These are phyloP conservation scores for Adelphocoris suturalis DNA, from an alignment of 2,888 invertebrate species.

Conservation along the genomic window DNA sequence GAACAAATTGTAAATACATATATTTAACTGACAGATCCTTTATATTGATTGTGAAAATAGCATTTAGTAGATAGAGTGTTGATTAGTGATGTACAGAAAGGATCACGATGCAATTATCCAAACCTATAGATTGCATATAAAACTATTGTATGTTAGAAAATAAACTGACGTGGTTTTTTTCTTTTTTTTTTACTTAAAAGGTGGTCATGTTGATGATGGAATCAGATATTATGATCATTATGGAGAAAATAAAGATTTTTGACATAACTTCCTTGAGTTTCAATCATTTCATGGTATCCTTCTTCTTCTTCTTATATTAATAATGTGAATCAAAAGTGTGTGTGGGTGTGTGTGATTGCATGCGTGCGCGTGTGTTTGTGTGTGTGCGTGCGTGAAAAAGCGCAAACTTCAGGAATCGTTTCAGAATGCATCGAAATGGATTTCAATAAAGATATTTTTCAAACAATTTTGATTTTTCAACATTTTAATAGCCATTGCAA, in stretches of 20 bases:
- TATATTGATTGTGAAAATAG: constrained; percentile 73
- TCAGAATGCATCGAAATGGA: too few species aligned
- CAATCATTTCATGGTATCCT: background rate
- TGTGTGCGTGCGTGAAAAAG: too few species aligned
- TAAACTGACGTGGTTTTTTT: constrained; percentile 74
- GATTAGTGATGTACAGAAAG: constrained; percentile 74
- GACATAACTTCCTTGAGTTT: constrained; percentile 27
- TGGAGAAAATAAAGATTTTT: constrained; percentile 71
- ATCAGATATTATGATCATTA: constrained; percentile 65
- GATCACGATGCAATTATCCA: constrained; percentile 73
- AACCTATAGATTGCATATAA: constrained; percentile 73
- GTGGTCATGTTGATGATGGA: constrained; percentile 62
- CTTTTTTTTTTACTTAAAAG: constrained; percentile 63
- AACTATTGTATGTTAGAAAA: constrained; percentile 73
- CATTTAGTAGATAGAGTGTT: constrained; percentile 70
- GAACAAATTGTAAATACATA: constrained; percentile 73
- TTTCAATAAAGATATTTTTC: too few species aligned
- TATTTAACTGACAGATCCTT: constrained; percentile 71
- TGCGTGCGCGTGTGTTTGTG: too few species aligned
- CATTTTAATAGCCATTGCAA: too few species aligned
- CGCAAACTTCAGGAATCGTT: too few species aligned
- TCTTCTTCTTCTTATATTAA: too few species aligned
- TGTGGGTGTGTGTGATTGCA: too few species aligned
- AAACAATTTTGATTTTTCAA: too few species aligned
- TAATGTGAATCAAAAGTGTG: too few species aligned